phyloP scores from a whole-genome alignment of 1,140 invertebrate species.

The Agrypnia vestita region DNA sequence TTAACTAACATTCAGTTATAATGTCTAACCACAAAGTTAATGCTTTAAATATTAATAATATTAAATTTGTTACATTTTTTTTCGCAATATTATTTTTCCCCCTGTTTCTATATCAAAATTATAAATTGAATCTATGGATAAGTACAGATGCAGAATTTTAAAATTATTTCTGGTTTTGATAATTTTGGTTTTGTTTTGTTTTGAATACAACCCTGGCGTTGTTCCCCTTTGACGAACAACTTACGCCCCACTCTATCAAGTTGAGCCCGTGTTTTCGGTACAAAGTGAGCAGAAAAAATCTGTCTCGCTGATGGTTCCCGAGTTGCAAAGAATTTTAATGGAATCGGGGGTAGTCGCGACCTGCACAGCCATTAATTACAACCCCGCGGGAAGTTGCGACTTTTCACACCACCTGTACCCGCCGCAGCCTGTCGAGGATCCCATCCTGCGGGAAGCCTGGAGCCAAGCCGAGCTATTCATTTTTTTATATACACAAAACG shows the following conservation, averaged over 20 bases:
- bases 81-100: no score
- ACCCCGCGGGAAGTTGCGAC: constrained; percentile 38
- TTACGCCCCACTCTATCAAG: no score
- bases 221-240: background rate
- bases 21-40: no score
- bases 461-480: background rate
- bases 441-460: background rate
- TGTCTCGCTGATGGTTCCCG: background rate
- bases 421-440: background rate
- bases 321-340: constrained; percentile 48
- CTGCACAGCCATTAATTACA: constrained; percentile 51
- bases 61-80: no score
- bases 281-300: background rate
- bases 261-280: background rate
- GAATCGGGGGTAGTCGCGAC: constrained; percentile 45
- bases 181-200: no score
- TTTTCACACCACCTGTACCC: constrained; percentile 41
- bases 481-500: constrained; percentile 4
- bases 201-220: background rate
- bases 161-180: no score
- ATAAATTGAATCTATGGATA: no score
- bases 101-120: no score
- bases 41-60: no score
- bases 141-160: no score
- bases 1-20: no score